Percentiles rank a stretch among this genome's conserved stretches.
phyloP scores from a whole-genome alignment of 2,888 invertebrate species.

The Ennomos fuscantarius region DNA sequence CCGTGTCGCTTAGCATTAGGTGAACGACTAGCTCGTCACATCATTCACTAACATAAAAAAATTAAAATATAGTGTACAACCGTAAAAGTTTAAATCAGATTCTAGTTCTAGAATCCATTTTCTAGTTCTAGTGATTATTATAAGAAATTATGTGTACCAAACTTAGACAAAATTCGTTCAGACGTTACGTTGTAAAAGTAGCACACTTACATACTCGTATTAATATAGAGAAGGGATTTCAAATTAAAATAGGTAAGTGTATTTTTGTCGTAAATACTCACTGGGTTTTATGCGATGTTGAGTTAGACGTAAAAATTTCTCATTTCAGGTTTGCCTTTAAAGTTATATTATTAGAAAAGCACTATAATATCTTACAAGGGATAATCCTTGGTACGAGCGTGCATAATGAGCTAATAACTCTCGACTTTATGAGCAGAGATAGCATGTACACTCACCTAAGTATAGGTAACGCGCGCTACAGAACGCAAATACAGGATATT shows the following conservation, averaged over 20 bases:
- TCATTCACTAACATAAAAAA: too few species aligned
- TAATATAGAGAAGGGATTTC: not conserved
- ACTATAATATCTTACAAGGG: slow-evolving; percentile 36
- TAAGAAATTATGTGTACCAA: too few species aligned
- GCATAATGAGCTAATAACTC: slow-evolving; percentile 48
- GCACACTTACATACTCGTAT: too few species aligned
- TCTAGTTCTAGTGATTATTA: too few species aligned
- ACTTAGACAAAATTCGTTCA: too few species aligned
- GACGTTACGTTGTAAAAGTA: too few species aligned
- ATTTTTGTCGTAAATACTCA: slow-evolving; percentile 11
- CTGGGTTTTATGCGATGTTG: slow-evolving; percentile 5
- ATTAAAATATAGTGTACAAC: too few species aligned
- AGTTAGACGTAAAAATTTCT: slow-evolving; percentile 21
- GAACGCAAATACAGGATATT: slow-evolving; percentile 34
- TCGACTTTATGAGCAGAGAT: slow-evolving; percentile 45
- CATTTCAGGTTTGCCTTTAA: slow-evolving; percentile 34
- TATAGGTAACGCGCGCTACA: slow-evolving; percentile 22
- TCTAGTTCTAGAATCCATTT: too few species aligned
- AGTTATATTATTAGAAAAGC: slow-evolving; percentile 40
- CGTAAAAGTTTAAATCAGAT: too few species aligned
- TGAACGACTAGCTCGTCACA: too few species aligned
- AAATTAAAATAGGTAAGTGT: slow-evolving; percentile 8
- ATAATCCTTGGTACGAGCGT: slow-evolving; percentile 41
- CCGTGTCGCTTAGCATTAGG: too few species aligned
- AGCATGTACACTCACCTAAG: slow-evolving; percentile 31